Evolutionary conservation across 2,797 vertebrate species (phyloP), one percentile per base, ranked within the genome.

Genomic region (Syngnathus acus): DNA sequence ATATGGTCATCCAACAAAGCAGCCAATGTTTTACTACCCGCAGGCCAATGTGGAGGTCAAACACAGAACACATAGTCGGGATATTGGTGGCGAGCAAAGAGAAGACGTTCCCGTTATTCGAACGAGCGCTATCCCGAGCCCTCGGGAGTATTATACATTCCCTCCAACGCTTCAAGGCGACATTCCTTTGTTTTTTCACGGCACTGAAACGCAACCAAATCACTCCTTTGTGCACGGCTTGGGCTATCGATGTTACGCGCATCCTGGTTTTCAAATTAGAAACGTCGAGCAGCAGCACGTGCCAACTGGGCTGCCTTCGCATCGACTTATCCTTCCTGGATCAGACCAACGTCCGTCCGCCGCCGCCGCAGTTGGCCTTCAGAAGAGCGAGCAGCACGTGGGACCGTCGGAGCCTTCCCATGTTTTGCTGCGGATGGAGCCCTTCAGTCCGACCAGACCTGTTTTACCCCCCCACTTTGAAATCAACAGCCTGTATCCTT

Each of bases 1-100:
- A 86, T 95, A 92, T 84, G 85, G 90, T 0, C 87, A 90, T 51
- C 69, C 92, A 16, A 77, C 89, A 43, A 91, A 85, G 37, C 87
- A 89, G 43, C 86, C 89, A 17, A 51, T 81, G 50, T 81, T 90
- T 80, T 91, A 93, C 64, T 94, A 86, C 68, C 79, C 88, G 9
- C 86, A 88, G 71, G 57, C 79, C 65, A 64, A 81, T 75, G 68
- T 81, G 45, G 76, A 86, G 23, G 55, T 78, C 4, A 90, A 92
- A 71, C 88, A 84, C 42, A 72, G 80, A 73, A 63, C 82, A 65
- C 82, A 62, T 63, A 81, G 72, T 71, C 83, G 80, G 73, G 83
- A 82, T 65, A 65, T 54, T 19, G 66, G 76, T 64, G 75, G 65
- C 17, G 85, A 83, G 71, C 82, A 78, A 66, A 72, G 74, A 70